Conservation (phyloP, 2,797 vertebrate species). For the Hipposideros larvatus region DNA sequence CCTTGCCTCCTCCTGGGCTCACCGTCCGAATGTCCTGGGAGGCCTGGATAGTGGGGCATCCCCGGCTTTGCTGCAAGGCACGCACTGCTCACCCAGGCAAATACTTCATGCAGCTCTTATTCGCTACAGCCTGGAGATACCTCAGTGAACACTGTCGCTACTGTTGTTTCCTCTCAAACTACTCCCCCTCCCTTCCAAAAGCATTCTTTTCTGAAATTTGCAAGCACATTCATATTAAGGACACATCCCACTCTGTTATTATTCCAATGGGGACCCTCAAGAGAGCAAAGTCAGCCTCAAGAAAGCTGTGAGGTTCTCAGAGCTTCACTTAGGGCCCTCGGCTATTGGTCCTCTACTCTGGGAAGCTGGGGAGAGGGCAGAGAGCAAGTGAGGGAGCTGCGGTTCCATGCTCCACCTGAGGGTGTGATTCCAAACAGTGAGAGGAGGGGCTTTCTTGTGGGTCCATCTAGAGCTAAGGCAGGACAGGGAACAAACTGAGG, state of each 20-base stretch:
- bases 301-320: not conserved
- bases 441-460: not conserved
- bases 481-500: not conserved
- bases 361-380: rapidly evolving
- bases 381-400: not conserved
- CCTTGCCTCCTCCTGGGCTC: not conserved
- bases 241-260: not conserved
- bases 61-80: rapidly evolving
- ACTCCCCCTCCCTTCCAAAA: not conserved
- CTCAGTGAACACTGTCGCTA: not conserved
- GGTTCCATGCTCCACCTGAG: not conserved
- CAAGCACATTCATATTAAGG: not conserved
- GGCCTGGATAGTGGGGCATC: not conserved
- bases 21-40: rapidly evolving
- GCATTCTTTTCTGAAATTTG: not conserved
- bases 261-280: not conserved
- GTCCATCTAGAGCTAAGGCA: not conserved
- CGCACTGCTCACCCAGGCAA: not conserved
- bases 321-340: not conserved
- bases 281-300: not conserved
- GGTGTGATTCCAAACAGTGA: not conserved
- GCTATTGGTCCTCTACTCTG: too few species aligned
- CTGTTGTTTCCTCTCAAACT: not conserved
- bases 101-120: not conserved
- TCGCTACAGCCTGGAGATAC: not conserved